These are phyloP conservation scores for Erebia aethiops DNA, from an alignment of 2,888 invertebrate species.

Conservation along the genomic window DNA sequence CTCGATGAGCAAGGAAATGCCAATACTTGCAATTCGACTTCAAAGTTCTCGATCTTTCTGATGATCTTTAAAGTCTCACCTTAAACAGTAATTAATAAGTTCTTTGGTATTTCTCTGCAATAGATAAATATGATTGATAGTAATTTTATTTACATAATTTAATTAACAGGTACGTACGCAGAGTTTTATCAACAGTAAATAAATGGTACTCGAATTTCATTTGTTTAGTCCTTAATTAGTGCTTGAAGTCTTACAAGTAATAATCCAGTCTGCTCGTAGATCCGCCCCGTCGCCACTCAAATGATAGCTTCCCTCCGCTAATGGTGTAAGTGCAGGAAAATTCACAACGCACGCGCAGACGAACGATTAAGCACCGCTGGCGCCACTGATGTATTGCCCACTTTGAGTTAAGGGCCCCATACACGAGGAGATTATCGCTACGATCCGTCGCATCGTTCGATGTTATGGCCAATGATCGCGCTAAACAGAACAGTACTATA, in stretches of 20 bases:
- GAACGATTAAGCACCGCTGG: slow-evolving; percentile 67
- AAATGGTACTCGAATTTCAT: slow-evolving; percentile 45
- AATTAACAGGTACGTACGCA: slow-evolving; percentile 9
- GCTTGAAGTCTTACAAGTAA: slow-evolving; percentile 53
- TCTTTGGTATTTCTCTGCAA: not conserved
- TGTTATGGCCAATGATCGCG: too few relatives aligned
- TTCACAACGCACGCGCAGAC: slow-evolving; percentile 74
- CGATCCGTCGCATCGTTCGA: too few relatives aligned
- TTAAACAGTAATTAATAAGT: not conserved
- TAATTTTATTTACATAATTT: slow-evolving; percentile 25
- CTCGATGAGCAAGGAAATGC: too few relatives aligned
- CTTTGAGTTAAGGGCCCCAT: slow-evolving; percentile 48
- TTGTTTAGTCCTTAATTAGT: slow-evolving; percentile 52
- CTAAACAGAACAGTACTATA: too few relatives aligned
- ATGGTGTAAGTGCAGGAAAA: slow-evolving; percentile 69
- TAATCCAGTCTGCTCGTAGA: slow-evolving; percentile 58
- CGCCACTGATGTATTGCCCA: slow-evolving; percentile 71
- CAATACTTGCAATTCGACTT: too few relatives aligned
- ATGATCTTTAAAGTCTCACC: not conserved
- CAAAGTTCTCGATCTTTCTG: too few relatives aligned
- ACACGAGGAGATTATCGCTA: too few relatives aligned
- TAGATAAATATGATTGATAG: slow-evolving; percentile 8
- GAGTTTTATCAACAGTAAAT: slow-evolving; percentile 22
- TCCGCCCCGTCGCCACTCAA: slow-evolving; percentile 73
- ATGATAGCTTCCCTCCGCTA: slow-evolving; percentile 74